phyloP scores from a whole-genome alignment of 2,113 vertebrate genomes.

The Trichechus manatus region DNA sequence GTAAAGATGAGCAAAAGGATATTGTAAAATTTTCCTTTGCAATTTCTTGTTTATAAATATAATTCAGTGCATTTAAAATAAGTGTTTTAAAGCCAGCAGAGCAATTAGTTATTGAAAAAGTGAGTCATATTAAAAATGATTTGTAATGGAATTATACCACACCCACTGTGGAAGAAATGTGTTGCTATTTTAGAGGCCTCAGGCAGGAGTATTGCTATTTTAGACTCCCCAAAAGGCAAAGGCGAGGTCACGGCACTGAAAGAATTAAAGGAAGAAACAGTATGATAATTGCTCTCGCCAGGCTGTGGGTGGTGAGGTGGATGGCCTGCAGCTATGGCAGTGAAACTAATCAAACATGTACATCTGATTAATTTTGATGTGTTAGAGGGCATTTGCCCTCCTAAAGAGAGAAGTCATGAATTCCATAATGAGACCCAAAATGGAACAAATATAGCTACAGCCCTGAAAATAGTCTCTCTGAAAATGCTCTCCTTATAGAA shows the following conservation, averaged over 20 bases:
- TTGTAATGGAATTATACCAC: not conserved
- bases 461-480: not conserved
- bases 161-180: not conserved
- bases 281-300: conserved; percentile 5
- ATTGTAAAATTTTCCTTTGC: not conserved
- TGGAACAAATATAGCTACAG: not conserved
- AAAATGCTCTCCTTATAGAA: conserved; percentile 17
- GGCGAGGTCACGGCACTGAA: conserved; percentile 26
- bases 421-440: conserved; percentile 49
- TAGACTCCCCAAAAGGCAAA: conserved; percentile 54
- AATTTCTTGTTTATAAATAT: not conserved
- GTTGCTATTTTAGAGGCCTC: conserved; percentile 21
- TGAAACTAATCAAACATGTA: conserved; percentile 70
- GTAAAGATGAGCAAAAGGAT: not conserved
- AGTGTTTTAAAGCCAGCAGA: not conserved
- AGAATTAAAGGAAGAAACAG: not conserved
- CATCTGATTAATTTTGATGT: conserved; percentile 70
- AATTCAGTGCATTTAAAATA: not conserved
- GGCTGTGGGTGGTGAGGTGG: not conserved
- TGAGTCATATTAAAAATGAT: conserved; percentile 34
- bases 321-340: not conserved
- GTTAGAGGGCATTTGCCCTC: conserved; percentile 51
- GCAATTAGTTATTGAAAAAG: not conserved
- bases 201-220: conserved; percentile 48
- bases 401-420: conserved; percentile 61